These are phyloP conservation scores for Papilio xuthus DNA, from an alignment of 1,140 invertebrate genomes.

Conservation along the genomic window DNA sequence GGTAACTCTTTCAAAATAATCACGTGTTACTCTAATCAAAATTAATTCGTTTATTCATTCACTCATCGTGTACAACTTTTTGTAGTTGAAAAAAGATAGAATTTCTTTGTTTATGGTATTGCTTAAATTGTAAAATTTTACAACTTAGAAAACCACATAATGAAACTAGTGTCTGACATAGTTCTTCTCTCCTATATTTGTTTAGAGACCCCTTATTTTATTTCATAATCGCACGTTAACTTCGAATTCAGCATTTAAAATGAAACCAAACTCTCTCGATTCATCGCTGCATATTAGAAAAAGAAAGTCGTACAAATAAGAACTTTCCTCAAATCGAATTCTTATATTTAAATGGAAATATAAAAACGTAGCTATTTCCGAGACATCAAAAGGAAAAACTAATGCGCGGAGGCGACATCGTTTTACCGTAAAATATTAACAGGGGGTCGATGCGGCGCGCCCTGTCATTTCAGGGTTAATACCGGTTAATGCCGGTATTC, in stretches of 20 bases:
- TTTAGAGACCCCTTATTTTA: too few relatives aligned
- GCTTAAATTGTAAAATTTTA: too few relatives aligned
- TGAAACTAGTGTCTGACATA: too few relatives aligned
- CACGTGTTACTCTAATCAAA: not conserved
- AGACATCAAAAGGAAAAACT: slow-evolving; percentile 78
- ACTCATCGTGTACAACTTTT: too few relatives aligned
- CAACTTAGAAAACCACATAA: too few relatives aligned
- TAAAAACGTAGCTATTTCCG: slow-evolving; percentile 48
- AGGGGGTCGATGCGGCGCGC: slow-evolving; percentile 57
- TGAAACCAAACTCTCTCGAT: not conserved
- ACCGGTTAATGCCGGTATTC: slow-evolving; percentile 64
- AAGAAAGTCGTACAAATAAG: not conserved
- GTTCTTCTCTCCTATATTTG: too few relatives aligned
- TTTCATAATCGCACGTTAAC: too few relatives aligned
- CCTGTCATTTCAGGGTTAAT: slow-evolving; percentile 70
- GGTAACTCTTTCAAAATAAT: not conserved
- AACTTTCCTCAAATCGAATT: slow-evolving; percentile 45
- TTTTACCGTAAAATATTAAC: slow-evolving; percentile 75
- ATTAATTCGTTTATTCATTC: not conserved
- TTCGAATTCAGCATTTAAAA: too few relatives aligned
- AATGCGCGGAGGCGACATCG: slow-evolving; percentile 67
- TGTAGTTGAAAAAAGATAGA: too few relatives aligned
- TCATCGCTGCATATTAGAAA: not conserved
- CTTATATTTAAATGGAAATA: slow-evolving; percentile 59
- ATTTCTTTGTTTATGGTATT: too few relatives aligned